phyloP scores from a whole-genome alignment of 2,113 vertebrate species.

The Microtus montanus region DNA sequence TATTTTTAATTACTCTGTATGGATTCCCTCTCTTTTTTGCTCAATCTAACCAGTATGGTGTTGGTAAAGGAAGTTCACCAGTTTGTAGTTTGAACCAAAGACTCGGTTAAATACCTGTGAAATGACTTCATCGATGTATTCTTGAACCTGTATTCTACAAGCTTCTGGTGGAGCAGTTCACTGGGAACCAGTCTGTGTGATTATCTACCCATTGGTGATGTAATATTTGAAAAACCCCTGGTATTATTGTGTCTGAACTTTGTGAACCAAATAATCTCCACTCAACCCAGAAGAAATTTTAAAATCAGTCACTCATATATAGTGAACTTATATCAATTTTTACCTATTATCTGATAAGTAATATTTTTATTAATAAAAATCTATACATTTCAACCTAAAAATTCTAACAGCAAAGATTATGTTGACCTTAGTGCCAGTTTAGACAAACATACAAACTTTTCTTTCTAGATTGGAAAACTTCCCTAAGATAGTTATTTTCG shows the following conservation, averaged over 20 bases:
- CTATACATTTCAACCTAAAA: neutral
- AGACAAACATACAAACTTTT: neutral
- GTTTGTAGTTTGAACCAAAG: neutral
- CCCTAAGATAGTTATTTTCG: neutral
- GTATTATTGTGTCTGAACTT: slow-evolving; percentile 1
- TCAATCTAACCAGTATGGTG: neutral
- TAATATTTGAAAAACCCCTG: neutral
- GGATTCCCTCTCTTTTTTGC: neutral
- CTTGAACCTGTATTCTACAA: neutral
- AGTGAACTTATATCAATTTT: neutral
- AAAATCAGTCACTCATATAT: neutral
- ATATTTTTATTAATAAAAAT: slow-evolving; percentile 15
- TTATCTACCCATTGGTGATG: neutral
- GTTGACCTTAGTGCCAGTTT: neutral
- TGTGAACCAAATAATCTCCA: slow-evolving; percentile 39
- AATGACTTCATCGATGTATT: neutral
- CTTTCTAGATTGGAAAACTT: slow-evolving; percentile 40
- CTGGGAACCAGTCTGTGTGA: neutral
- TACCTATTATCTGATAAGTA: neutral
- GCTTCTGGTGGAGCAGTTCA: neutral
- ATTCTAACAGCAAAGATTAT: neutral
- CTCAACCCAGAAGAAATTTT: slow-evolving; percentile 19
- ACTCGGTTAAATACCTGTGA: neutral
- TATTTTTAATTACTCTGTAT: neutral
- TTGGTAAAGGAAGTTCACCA: neutral